Conservation (phyloP, 2,113 vertebrate species). For the Salvelinus alpinus region DNA sequence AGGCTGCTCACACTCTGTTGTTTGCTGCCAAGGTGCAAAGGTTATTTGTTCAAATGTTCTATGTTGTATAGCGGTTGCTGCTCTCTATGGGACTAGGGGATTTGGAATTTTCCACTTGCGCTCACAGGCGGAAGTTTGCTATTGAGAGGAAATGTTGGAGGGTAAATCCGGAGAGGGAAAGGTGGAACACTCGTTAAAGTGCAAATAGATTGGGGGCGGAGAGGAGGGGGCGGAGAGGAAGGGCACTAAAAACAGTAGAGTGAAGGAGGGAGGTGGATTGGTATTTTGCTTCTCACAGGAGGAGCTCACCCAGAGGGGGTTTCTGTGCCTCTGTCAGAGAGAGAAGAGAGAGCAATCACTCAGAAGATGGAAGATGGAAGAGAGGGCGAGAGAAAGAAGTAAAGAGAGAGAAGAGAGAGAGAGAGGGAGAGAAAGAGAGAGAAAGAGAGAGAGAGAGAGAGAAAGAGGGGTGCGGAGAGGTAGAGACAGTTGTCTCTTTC, state of each 20-base stretch:
- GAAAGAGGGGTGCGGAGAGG: conserved; percentile 13
- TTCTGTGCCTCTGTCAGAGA: conserved; percentile 8
- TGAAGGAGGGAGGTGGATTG: conserved; percentile 24
- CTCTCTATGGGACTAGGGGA: background rate
- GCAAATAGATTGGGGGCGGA: conserved; percentile 35
- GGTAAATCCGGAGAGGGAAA: conserved; percentile 7
- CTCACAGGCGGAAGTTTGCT: background rate
- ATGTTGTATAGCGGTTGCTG: background rate
- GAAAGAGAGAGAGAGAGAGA: background rate
- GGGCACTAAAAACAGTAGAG: conserved; percentile 11
- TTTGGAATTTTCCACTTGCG: background rate
- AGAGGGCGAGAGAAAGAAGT: conserved; percentile 5
- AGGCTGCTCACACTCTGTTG: background rate
- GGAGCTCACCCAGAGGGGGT: background rate
- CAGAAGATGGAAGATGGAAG: background rate
- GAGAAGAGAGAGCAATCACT: conserved; percentile 18
- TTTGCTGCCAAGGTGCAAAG: background rate
- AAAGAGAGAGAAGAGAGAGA: background rate
- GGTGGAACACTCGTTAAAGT: conserved; percentile 39
- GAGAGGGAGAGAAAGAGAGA: background rate
- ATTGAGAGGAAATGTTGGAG: conserved; percentile 3
- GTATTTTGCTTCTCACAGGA: conserved; percentile 34
- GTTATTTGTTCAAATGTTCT: background rate
- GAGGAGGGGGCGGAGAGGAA: background rate
- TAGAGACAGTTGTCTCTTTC: conserved; percentile 8